A percentile compares a stretch with the other conserved stretches of the same genome.
These are phyloP conservation scores for Ochropleura plecta DNA, from an alignment of 2,888 invertebrate genomes.

Conservation along the genomic window DNA sequence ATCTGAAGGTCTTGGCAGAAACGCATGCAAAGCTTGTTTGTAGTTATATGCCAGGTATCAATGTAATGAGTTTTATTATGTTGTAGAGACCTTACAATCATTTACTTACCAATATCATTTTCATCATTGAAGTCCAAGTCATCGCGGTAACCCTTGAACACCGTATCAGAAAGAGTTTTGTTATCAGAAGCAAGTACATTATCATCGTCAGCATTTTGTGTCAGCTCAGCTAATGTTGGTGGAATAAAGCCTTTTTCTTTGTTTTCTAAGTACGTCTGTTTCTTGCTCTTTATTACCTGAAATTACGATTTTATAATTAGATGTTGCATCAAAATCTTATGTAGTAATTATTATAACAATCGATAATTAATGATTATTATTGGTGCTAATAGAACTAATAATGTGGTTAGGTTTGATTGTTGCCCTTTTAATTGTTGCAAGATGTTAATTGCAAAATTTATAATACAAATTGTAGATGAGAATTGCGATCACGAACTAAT, in stretches of 20 bases:
- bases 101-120: constrained; percentile 92
- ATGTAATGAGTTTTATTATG: not conserved
- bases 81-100: not conserved
- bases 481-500: not conserved
- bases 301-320: constrained; percentile 13
- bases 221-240: constrained; percentile 81
- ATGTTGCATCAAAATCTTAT: not conserved
- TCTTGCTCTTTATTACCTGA: constrained; percentile 91
- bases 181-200: constrained; percentile 76
- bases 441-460: not conserved
- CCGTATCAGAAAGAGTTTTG: constrained; percentile 84
- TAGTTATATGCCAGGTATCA: not conserved
- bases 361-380: not conserved
- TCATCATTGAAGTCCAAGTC: constrained; percentile 95
- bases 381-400: not conserved
- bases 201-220: constrained; percentile 76
- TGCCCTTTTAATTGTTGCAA: not conserved
- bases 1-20: not conserved
- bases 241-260: constrained; percentile 86
- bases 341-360: not conserved
- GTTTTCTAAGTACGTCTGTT: constrained; percentile 89
- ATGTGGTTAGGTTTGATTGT: not conserved
- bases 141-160: constrained; percentile 92
- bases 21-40: not conserved
- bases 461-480: not conserved